Evolutionary conservation across 2,113 vertebrate genomes (phyloP), one percentile per base, ranked within the genome.

Genomic region (Corynorhinus townsendii): DNA sequence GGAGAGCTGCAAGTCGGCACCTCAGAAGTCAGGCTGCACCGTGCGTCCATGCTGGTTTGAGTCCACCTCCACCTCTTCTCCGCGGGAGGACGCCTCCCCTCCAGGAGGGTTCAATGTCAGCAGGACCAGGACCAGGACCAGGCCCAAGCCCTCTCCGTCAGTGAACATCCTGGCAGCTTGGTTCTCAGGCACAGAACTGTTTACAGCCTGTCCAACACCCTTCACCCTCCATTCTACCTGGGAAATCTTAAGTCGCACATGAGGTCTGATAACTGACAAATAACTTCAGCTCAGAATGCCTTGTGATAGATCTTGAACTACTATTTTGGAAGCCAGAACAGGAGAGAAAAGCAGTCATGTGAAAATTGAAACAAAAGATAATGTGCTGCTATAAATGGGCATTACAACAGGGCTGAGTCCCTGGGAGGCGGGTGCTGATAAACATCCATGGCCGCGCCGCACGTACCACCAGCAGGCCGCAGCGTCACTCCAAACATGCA

Each of bases 401-500:
- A 26, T 19, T 16, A 11, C 2, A 10, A 35, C 40, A 30, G 17
- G 12, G 38, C 14, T 11, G 28, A 28, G 10, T n/a, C 64, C 64
- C 33, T 7, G 7, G 64, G 15, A 66, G 30, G 12, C 64, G 15
- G 62, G 33, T n/a, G 33, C 64, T 9, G 33, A n/a, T n/a, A 8
- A 17, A 33, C 64, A 16, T 33, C 15, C 7, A 15, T 16, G 7
- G 64, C 20, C 69, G 11, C 17, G 43, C 11, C 47, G 30, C 30
- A 77, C 75, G 5, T 89, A 90, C 95, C 43, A 5, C 94, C 93
- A 14, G 91, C n/a, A 4, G 87, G 87, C 77, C 43, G 87, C 64
- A 90, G 71, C 9, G 66, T 73, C 24, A 93, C 95, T 64, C 79
- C 93, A 7, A 38, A 94, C 89, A 82, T 1, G 87, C 15, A 93